These are phyloP conservation scores for Andrena bicolor DNA, from an alignment of 2,888 invertebrate species.

Conservation along the genomic window DNA sequence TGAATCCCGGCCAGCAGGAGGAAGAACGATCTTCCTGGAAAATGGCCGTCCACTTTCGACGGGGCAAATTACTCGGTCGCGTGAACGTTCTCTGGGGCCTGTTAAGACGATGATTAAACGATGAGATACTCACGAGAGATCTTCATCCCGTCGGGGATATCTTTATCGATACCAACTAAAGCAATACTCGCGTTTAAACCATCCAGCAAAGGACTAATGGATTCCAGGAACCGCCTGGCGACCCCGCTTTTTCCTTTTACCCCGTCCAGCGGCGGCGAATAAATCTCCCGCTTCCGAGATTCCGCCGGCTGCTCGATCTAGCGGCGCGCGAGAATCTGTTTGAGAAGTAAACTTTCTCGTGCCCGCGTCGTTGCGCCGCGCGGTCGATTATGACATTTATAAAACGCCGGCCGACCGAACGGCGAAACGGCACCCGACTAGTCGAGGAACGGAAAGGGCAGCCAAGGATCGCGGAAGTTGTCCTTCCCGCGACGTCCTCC, in stretches of 20 bases:
- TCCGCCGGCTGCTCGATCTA: constrained; percentile 1
- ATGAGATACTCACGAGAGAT: constrained; percentile 18
- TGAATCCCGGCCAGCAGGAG: constrained; percentile 42
- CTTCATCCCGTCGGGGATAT: neutral
- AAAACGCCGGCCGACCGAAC: constrained; percentile 46
- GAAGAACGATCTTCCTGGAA: constrained; percentile 52
- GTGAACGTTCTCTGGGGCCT: constrained; percentile 55
- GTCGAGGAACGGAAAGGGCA: constrained; percentile 20
- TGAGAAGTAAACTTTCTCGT: constrained; percentile 16
- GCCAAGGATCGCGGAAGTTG: constrained; percentile 52
- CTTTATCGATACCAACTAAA: constrained; percentile 40
- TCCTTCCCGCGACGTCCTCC: constrained; percentile 30
- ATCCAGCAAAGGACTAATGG: constrained; percentile 22
- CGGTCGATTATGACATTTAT: constrained; percentile 60
- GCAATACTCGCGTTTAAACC: constrained; percentile 19
- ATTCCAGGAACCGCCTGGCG: constrained; percentile 26
- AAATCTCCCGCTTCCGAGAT: constrained; percentile 19
- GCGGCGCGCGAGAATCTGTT: constrained; percentile 21
- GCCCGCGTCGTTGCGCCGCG: constrained; percentile 19
- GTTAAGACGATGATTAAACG: constrained; percentile 46
- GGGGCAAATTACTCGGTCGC: constrained; percentile 63
- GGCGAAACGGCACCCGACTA: constrained; percentile 23
- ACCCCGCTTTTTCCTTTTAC: constrained; percentile 3
- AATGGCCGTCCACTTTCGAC: constrained; percentile 36
- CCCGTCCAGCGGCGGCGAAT: neutral